Base-by-base conservation (phyloP, 2,113 vertebrate species). In the Tretioscincus oriximinensis region DNA sequence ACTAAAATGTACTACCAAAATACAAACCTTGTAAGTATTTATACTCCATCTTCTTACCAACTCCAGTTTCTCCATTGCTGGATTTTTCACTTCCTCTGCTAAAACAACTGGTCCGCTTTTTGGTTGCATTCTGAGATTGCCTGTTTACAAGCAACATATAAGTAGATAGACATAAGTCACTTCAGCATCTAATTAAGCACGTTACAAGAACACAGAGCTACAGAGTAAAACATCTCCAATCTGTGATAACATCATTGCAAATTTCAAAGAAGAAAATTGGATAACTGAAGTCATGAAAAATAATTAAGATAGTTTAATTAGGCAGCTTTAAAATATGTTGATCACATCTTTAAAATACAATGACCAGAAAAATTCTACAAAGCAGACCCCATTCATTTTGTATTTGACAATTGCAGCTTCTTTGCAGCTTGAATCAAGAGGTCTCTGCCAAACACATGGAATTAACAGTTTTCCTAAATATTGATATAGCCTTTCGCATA, bases 31-130 rank as follows among this genome's bases (percentile, higher is more conserved):
- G 73, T 99, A 99, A 6, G 98, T 98, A 91, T 98, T 99, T 89
- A 99, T 95, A 94, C 98, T 99, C 98, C 98, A 99, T 91, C 97
- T 99, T 88, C 97, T 96, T 90, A 99, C 97, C 71, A 99, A 92
- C 81, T 99, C 98, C 90, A 99, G 91, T 92, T 99, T 99, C 90
- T 99, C 98, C 95, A 99, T 97, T n/a, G 98, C 97, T 45, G 98
- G 97, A 91, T 94, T 99, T 94, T 97, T 99, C 54, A 97, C 87
- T 91, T 99, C 98, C 78, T 99, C 98, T 51, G 97, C 95, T 71
- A 99, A 92, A 81, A 99, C 95, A 94, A 99, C 91, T 1, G 97
- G 95, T 81, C 97, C 97, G 69, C 95, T 96, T 76, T 92, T 92
- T 81, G 94, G 90, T 80, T 96, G 94, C 74, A 91, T 78, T 87